Percentiles rank a stretch among this genome's conserved stretches.
These are phyloP conservation scores for Genyomyrus donnyi DNA, from an alignment of 2,113 vertebrate species.

Conservation along the genomic window DNA sequence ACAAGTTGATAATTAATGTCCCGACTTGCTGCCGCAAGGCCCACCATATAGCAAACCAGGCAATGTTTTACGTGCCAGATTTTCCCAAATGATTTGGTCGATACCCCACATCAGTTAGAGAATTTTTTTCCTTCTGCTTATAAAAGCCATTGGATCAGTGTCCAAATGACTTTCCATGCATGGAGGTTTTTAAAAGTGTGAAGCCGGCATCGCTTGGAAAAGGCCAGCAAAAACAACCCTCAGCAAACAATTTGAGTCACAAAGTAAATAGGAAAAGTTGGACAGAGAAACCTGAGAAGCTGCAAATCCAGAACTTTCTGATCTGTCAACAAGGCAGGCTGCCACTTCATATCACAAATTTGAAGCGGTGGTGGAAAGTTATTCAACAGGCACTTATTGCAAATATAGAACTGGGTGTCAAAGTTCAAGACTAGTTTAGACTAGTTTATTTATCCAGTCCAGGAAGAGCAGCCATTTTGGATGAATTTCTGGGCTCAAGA, in stretches of 20 bases:
- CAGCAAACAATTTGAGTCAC: slow-evolving; percentile 39
- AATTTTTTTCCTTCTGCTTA: slow-evolving; percentile 11
- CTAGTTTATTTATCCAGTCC: background rate
- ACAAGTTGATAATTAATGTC: slow-evolving; percentile 10
- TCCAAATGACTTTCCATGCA: slow-evolving; percentile 20
- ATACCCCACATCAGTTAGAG: slow-evolving; percentile 14
- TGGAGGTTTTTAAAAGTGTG: slow-evolving; percentile 28
- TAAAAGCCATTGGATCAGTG: slow-evolving; percentile 23
- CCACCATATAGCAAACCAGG: background rate
- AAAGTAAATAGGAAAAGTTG: slow-evolving; percentile 47
- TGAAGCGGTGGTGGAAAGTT: slow-evolving; percentile 40
- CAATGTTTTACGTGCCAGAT: slow-evolving; percentile 9
- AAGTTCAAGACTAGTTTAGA: background rate
- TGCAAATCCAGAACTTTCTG: slow-evolving; percentile 48
- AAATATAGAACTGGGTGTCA: slow-evolving; percentile 32
- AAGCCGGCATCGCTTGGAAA: slow-evolving; percentile 32
- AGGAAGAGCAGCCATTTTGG: background rate
- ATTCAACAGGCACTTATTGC: slow-evolving; percentile 44
- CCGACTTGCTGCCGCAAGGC: background rate
- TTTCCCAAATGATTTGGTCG: slow-evolving; percentile 24
- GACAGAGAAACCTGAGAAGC: slow-evolving; percentile 49
- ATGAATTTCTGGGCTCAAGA: background rate
- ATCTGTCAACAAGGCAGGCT: slow-evolving; percentile 39
- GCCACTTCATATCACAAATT: slow-evolving; percentile 41
- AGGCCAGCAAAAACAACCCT: slow-evolving; percentile 43